Conservation (phyloP, 2,888 invertebrate species). For the Leucophora obtusa region DNA sequence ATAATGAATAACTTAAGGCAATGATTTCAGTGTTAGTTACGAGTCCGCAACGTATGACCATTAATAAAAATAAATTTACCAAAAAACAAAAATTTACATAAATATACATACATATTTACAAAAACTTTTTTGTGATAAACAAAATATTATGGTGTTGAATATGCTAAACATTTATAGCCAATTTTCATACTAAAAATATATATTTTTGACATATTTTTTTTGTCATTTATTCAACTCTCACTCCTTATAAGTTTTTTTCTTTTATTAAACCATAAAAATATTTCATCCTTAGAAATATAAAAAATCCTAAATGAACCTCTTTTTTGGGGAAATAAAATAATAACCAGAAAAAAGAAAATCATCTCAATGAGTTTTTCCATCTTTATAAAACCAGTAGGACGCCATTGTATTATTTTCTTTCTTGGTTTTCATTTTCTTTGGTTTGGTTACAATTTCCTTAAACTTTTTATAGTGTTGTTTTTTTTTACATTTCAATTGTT, state of each 20-base stretch:
- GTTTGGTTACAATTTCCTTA: background rate
- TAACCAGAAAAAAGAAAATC: background rate
- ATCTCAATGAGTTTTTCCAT: background rate
- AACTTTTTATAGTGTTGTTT: background rate
- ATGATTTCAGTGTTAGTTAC: too few species aligned
- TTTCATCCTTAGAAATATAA: background rate
- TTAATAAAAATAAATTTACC: too few species aligned
- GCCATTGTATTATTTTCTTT: slow-evolving; percentile 24
- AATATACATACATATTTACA: slow-evolving; percentile 36
- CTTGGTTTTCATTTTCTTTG: slow-evolving; percentile 9
- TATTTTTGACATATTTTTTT: slow-evolving; percentile 26
- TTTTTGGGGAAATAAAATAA: slow-evolving; percentile 20
- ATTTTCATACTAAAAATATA: slow-evolving; percentile 20
- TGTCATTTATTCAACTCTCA: background rate
- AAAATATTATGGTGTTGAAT: slow-evolving; percentile 45
- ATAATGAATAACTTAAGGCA: too few species aligned
- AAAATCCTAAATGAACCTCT: slow-evolving; percentile 32
- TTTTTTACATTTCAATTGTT: slow-evolving; percentile 27
- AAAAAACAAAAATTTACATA: slow-evolving; percentile 12
- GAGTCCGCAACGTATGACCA: too few species aligned
- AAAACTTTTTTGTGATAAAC: slow-evolving; percentile 31
- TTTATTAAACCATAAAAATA: slow-evolving; percentile 28
- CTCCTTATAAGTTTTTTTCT: background rate
- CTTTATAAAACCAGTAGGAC: slow-evolving; percentile 40
- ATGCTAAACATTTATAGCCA: slow-evolving; percentile 38